Percentiles rank a stretch among this genome's conserved stretches.
These are phyloP conservation scores for Lichenostomus cassidix DNA, from an alignment of 2,113 vertebrate genomes.

Conservation along the genomic window DNA sequence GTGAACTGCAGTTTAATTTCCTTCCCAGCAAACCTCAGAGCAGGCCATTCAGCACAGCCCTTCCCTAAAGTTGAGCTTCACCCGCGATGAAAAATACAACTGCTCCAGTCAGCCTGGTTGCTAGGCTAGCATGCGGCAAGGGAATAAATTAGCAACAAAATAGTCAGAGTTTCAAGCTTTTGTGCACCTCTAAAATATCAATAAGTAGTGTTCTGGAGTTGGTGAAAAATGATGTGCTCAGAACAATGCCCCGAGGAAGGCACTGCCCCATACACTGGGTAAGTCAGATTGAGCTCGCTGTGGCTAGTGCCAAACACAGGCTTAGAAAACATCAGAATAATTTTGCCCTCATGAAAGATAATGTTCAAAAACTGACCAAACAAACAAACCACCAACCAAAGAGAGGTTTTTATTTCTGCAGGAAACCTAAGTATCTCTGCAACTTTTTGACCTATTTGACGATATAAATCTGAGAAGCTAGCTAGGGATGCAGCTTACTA, in stretches of 20 bases:
- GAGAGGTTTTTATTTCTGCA: not conserved
- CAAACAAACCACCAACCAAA: not conserved
- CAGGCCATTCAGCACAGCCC: not conserved
- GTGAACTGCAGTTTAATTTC: conserved; percentile 45
- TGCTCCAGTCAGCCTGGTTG: not conserved
- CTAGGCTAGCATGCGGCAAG: conserved; percentile 20
- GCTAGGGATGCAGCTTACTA: not conserved
- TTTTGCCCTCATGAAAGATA: not conserved
- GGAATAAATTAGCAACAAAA: conserved; percentile 65
- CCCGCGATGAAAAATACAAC: not conserved
- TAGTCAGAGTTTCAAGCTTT: conserved; percentile 13
- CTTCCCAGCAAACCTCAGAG: conserved; percentile 17
- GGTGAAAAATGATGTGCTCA: conserved; percentile 30
- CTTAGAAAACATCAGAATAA: conserved; percentile 19
- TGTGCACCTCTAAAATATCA: conserved; percentile 53
- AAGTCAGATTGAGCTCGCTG: not conserved
- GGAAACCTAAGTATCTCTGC: not conserved
- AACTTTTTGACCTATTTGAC: not conserved
- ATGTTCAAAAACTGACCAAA: not conserved
- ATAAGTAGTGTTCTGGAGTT: conserved; percentile 19
- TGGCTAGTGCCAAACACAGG: not conserved
- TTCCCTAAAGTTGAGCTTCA: conserved; percentile 47
- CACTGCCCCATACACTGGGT: not conserved
- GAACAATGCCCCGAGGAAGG: conserved; percentile 24
- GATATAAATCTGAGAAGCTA: not conserved